A percentile compares a stretch with the other conserved stretches of the same genome.
Conservation (phyloP, 2,888 invertebrate species). For the Xylota segnis region DNA sequence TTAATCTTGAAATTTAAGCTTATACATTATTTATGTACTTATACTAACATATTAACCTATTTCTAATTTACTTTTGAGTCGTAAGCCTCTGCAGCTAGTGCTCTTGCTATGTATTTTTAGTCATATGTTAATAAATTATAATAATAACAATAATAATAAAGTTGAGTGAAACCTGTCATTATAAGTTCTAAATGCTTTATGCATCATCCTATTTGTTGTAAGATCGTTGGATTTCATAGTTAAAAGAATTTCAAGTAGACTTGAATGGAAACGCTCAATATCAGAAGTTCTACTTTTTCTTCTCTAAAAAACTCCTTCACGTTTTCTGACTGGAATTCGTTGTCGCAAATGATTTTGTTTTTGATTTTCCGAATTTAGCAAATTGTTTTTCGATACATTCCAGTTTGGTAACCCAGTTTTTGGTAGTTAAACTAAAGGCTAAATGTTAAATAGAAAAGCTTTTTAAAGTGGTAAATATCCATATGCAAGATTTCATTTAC, state of each 20-base stretch:
- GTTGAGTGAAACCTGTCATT: constrained; percentile 33
- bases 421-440: constrained; percentile 7
- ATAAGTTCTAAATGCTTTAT: constrained; percentile 30
- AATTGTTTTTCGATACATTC: constrained; percentile 29
- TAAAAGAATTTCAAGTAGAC: constrained; percentile 36
- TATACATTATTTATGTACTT: too few relatives aligned
- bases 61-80: too few relatives aligned
- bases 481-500: constrained; percentile 15
- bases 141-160: too few relatives aligned
- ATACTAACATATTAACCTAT: too few relatives aligned
- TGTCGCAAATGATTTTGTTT: constrained; percentile 36
- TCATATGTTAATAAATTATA: too few relatives aligned
- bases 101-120: too few relatives aligned
- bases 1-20: too few relatives aligned
- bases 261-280: constrained; percentile 30
- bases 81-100: too few relatives aligned
- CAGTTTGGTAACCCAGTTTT: constrained; percentile 19
- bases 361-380: constrained; percentile 23
- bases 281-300: constrained; percentile 9
- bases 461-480: constrained; percentile 21
- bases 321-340: constrained; percentile 37
- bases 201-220: constrained; percentile 31
- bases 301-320: constrained; percentile 25
- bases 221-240: constrained; percentile 20
- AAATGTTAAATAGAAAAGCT: constrained; percentile 5